A percentile compares a stretch with the other conserved stretches of the same genome.
These are phyloP conservation scores for Apodemia zela DNA, from an alignment of 2,888 invertebrate genomes.

Conservation along the genomic window DNA sequence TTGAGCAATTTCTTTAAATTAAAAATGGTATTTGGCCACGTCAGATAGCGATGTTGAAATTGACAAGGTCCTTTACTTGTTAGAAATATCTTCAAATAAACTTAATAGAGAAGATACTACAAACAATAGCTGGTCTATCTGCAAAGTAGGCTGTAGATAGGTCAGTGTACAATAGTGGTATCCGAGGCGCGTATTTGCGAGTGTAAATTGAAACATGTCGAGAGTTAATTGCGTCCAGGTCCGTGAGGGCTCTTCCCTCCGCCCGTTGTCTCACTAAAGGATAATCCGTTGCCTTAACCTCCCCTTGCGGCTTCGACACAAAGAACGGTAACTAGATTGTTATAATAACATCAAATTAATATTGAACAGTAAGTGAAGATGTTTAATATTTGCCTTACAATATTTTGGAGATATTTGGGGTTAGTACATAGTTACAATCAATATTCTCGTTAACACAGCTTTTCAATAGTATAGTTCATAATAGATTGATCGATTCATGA, in stretches of 20 bases:
- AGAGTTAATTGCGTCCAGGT: slow-evolving; percentile 67
- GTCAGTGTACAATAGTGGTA: slow-evolving; percentile 41
- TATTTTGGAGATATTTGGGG: neutral
- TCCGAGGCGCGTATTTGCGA: slow-evolving; percentile 61
- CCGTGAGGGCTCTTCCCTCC: slow-evolving; percentile 41
- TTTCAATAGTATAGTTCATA: no score
- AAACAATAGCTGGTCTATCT: slow-evolving; percentile 3
- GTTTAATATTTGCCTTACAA: neutral
- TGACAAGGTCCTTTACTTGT: neutral
- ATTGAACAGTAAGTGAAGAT: neutral
- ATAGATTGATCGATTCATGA: no score
- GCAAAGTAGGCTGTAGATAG: slow-evolving; percentile 28
- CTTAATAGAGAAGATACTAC: neutral
- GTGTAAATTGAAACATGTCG: slow-evolving; percentile 77
- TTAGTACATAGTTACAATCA: no score
- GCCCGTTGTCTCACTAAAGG: slow-evolving; percentile 36
- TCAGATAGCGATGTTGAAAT: no score
- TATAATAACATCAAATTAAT: neutral
- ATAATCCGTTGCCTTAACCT: slow-evolving; percentile 47
- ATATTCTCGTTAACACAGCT: no score
- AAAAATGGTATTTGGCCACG: no score
- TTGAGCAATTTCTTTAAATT: no score
- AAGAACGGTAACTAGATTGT: neutral
- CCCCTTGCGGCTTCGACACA: slow-evolving; percentile 27
- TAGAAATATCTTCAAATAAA: neutral